Base-by-base conservation (phyloP, 2,113 vertebrate species). In the Forbesichthys papilliferus region DNA sequence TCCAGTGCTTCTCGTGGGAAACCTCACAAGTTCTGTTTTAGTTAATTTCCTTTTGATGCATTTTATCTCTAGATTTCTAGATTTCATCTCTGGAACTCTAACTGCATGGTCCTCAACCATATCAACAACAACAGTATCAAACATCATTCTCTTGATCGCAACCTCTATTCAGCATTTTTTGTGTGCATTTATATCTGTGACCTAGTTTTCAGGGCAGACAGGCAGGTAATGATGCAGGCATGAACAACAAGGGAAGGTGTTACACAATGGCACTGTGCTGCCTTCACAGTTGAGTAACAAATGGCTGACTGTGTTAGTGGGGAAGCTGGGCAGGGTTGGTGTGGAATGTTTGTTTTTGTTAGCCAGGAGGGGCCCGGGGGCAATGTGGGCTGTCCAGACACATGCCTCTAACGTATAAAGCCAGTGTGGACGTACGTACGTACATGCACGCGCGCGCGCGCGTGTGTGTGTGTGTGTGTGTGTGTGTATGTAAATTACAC, bases 321-420 rank as follows among this genome's bases (percentile, higher is more conserved):
- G 75, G 73, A 53, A 74, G 66, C 12, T 8, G 9, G 72, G 66
- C 69, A 56, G 66, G 47, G 51, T 1, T 75, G 69, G 56, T 16
- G 62, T 27, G 68, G 77, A 80, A 79, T 77, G 86, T 78, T 87
- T 88, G 83, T 79, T 85, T 84, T 71, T 59, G 68, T 79, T 84
- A 71, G 69, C 20, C 47, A 33, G 53, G 71, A 75, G 79, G 61
- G 52, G 59, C 20, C 49, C 5, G 33, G 52, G 64, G 54, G 54
- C 12, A 0, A 42, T 61, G 9, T 1, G 9, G n/a, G 4, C 20
- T 33, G 27, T 14, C 34, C 34, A 48, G 9, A 16, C 18, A 52
- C 18, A 9, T 52, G 49, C 42, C 27, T 27, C n/a, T 48, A 9
- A 49, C 3, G 46, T 27, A 55, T 34, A 71, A 57, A 13, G 14